Base-by-base conservation (phyloP, 2,113 vertebrate genomes). In the Rhegmatorhina hoffmannsi region DNA sequence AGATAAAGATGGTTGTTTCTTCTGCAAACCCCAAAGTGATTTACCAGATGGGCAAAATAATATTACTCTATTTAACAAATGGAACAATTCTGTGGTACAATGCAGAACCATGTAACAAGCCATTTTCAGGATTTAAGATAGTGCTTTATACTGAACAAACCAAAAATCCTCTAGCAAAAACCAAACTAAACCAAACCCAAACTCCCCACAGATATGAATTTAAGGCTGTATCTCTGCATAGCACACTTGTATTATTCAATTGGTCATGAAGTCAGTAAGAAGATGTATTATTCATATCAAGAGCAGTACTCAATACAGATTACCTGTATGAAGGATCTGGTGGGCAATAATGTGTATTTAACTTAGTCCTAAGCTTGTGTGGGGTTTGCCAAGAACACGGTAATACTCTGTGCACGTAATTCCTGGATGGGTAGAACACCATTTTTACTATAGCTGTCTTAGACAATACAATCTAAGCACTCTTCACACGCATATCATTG, bases 1-100 rank as follows among this genome's bases (percentile, higher is more conserved):
- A 79, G 92, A 84, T 56, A 95, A 95, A 90, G 47, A 59, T 0
- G 3, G 19, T 12, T 46, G 29, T 78, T 95, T 88, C 82, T 77
- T 81, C 34, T 84, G 23, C 25, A 90, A 85, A 59, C 44, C n/a
- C 40, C 76, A 66, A 69, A 94, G 63, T 2, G 2, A 77, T 92
- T 95, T 90, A 63, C 75, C 60, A 72, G 55, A 80, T 75, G 31
- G 55, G 13, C 10, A 91, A 96, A 93, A 91, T 52, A 88, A 66
- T 87, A 91, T 59, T 88, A 81, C 9, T 7, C 33, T 4, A 29
- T 80, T 81, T 92, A 78, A 86, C 17, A 86, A 87, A 76, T 44
- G 40, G n/a, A 70, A 74, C 13, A 40, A 31, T 40, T 43, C 66
- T 3, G 1, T 59, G 17, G 21, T 78, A 78, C 40, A 47, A 38